Evolutionary conservation across 1,140 invertebrate genomes (phyloP), one percentile per base, ranked within the genome.

Genomic region (Pseudomyrmex pallidus): DNA sequence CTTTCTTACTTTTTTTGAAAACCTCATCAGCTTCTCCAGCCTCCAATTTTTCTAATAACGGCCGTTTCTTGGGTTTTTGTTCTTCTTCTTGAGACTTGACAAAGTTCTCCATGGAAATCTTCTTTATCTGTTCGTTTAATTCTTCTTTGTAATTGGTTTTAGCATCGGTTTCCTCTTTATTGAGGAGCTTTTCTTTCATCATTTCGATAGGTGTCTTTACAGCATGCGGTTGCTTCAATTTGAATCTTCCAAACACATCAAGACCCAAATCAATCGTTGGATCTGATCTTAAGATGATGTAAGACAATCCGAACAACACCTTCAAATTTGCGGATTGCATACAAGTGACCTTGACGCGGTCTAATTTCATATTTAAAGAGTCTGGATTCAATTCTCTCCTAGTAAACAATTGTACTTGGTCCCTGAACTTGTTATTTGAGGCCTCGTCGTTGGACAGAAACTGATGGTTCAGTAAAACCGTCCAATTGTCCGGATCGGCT

Each of bases 401-500:
- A 0, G 93, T 93, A 68, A 94, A 94, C 61, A 94, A 74, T 64
- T 94, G 91, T 22, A 94, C 93, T 72, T 94, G 94, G 70, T 94
- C 93, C 61, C 76, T 91, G 57, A 94, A 94, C 66, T 93, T 92
- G 7, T 78, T 86, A 63, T 93, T 92, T 0, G 86, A 88, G 46
- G 93, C 93, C 78, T 94, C 93, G 46, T 94, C 93, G n/a, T 93
- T 89, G 0, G 89, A 91, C 67, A 94, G 46, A 74, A 94, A 94
- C 62, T 92, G 90, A 59, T 94, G 92, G 54, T 93, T 93, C 5
- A 94, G 74, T 25, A 94, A 88, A 4, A 91, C 91, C 5, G 91
- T 15, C 94, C 94, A 94, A 0, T 91, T 92, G 44, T 94, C 93
- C 7, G 93, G 92, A 5, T 94, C 92, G 7, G 70, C 15, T 0